Base-by-base conservation (phyloP, 2,888 invertebrate species). In the Lucinisca nassula region DNA sequence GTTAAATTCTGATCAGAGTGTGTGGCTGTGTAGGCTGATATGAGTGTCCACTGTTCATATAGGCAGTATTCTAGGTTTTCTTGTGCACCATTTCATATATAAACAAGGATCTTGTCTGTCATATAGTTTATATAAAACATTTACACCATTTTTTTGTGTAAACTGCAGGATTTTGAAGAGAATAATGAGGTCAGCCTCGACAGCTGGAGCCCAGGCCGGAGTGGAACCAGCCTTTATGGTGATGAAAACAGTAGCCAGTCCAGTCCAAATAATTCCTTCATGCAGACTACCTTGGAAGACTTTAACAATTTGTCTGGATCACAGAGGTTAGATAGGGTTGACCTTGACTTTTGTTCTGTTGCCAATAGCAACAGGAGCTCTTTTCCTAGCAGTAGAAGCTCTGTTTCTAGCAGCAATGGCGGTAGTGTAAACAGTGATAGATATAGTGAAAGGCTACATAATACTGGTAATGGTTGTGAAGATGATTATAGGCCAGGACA, bases 171-270 rank as follows among this genome's bases (percentile, higher is more conserved):
- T 10, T 79, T 70, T 73, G 84, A 84, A 32, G 35, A 86, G 17
- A 85, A 82, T 32, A 90, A 90, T 80, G 90, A 90, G 74, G 87
- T 90, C 10, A 83, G 67, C 40, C 84, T 90, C 0, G 90, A 90
- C 38, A 55, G 83, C 70, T 90, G 90, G 90, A 79, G 81, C 51
- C 90, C 90, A 12, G 49, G 67, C 72, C 32, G 32, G 3, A 45
- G 55, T 10, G 27, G 51, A 14, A 37, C 21, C 3, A 14, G 30
- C 24, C 17, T 21, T 21, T 58, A 83, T 38, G 38, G 79, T 37
- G 79, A 70, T 58, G 81, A 81, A 61, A 74, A 61, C 74, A 24
- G 37, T 37, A 32, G 30, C 14, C 3, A n/a, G n/a, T 6, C 32
- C 45, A 80, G 80, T 40, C 74, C 74, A 40, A 35, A 67, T 35